Percentiles rank a stretch among this genome's conserved stretches.
These are phyloP conservation scores for Lates japonicus DNA, from an alignment of 2,797 vertebrate genomes.

Conservation along the genomic window DNA sequence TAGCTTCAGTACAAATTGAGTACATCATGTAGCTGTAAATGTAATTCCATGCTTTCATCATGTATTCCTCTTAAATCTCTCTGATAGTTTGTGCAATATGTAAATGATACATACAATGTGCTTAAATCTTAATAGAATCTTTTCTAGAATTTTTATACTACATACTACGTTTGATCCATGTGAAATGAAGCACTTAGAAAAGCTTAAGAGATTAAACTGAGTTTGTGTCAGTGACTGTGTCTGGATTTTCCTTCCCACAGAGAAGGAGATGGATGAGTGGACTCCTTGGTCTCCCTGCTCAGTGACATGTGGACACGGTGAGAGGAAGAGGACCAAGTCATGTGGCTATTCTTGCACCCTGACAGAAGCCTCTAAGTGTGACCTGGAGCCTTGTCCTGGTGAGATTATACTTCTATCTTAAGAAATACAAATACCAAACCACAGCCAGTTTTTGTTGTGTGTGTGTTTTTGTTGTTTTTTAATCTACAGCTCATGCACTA, in stretches of 20 bases:
- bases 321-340: constrained; percentile 90
- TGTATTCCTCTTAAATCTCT: neutral
- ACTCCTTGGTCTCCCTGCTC: constrained; percentile 92
- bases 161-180: constrained; percentile 7
- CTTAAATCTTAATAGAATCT: neutral
- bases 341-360: constrained; percentile 92
- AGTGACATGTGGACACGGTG: constrained; percentile 89
- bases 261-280: constrained; percentile 92
- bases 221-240: constrained; percentile 5
- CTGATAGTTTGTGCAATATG: neutral
- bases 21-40: constrained; percentile 4
- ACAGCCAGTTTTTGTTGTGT: neutral
- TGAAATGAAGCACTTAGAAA: neutral
- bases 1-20: neutral
- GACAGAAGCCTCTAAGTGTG: constrained; percentile 89
- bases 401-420: constrained; percentile 50
- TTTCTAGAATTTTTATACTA: neutral
- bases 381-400: constrained; percentile 90
- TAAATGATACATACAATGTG: neutral
- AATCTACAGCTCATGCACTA: neutral
- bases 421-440: neutral
- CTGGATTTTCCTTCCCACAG: constrained; percentile 70
- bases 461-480: neutral
- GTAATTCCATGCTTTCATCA: neutral
- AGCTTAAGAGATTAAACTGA: neutral